Evolutionary conservation across 2,113 vertebrate genomes (phyloP), one percentile per base, ranked within the genome.

Genomic region (Oreocharis arfaki): DNA sequence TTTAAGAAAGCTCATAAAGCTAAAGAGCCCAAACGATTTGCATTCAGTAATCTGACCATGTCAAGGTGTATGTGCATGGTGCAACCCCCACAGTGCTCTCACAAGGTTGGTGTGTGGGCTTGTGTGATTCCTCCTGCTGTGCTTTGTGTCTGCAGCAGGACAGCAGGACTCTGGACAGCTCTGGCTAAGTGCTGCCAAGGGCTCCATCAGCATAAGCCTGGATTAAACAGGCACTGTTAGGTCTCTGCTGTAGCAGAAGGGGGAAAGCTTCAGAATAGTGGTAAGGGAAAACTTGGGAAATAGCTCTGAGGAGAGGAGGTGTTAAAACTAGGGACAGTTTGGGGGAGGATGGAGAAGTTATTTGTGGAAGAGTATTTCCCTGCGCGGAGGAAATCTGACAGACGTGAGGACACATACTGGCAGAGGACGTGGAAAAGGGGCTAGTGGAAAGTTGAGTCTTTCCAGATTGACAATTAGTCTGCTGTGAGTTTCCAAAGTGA

Each of bases 131-230:
- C 13, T 73, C 17, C 71, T 19, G 21, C 41, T 44, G 35, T 76
- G 44, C 65, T 35, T 60, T 0, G 1, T 86, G 71, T 47, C n/a
- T 64, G 39, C 67, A 55, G 52, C n/a, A 4, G 42, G 61, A 61
- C 65, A 47, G 65, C 32, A 24, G 37, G 30, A 39, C 46, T 73
- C 53, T 24, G 35, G 46, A 47, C 76, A 89, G n/a, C 74, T 56
- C 79, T 35, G 7, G 3, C 0, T 3, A 4, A 33, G 28, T 55
- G 28, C 63, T 84, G 37, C 3, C 1, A 4, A 21, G 32, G 22
- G 9, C 55, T 84, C 17, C 37, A 1, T 60, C 50, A 41, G 2
- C 4, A 0, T 52, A 39, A 41, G 12, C 26, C 3, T 44, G 68
- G 32, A 24, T 77, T 65, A 16, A 52, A 65, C 41, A 37, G 46